These are phyloP conservation scores for Sinocyclocheilus grahami DNA, from an alignment of 2,113 vertebrate genomes.

Conservation along the genomic window DNA sequence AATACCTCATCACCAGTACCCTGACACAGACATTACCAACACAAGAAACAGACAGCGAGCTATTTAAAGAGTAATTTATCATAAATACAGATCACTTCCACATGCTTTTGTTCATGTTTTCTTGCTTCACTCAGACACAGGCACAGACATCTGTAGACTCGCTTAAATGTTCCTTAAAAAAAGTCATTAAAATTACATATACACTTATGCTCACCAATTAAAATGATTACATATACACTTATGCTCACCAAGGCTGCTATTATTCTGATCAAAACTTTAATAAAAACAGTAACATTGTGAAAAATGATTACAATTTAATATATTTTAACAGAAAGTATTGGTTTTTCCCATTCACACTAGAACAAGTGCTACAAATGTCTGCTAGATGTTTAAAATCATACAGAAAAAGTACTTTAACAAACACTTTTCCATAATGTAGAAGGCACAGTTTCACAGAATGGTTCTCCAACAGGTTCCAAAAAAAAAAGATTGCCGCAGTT, in stretches of 20 bases:
- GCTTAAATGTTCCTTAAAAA: background rate
- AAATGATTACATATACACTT: background rate
- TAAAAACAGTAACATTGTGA: background rate
- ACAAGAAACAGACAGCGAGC: background rate
- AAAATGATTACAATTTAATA: background rate
- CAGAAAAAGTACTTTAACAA: background rate
- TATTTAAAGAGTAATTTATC: slow-evolving; percentile 1
- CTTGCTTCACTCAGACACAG: background rate
- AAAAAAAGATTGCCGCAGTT: background rate
- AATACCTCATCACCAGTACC: slow-evolving; percentile 3
- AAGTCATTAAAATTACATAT: background rate
- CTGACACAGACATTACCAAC: background rate
- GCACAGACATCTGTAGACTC: background rate
- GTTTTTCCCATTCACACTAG: too few species aligned
- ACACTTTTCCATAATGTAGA: background rate
- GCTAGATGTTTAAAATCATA: background rate
- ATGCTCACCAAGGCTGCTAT: background rate
- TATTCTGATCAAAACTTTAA: background rate
- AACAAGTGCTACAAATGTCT: background rate
- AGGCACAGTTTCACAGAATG: background rate
- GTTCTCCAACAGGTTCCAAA: background rate
- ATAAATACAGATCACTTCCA: background rate
- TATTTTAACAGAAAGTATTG: too few species aligned
- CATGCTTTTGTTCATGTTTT: background rate
- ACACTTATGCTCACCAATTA: too few species aligned